Evolutionary conservation across 2,113 vertebrate genomes (phyloP), one percentile per base, ranked within the genome.

Genomic region (Furnarius figulus): DNA sequence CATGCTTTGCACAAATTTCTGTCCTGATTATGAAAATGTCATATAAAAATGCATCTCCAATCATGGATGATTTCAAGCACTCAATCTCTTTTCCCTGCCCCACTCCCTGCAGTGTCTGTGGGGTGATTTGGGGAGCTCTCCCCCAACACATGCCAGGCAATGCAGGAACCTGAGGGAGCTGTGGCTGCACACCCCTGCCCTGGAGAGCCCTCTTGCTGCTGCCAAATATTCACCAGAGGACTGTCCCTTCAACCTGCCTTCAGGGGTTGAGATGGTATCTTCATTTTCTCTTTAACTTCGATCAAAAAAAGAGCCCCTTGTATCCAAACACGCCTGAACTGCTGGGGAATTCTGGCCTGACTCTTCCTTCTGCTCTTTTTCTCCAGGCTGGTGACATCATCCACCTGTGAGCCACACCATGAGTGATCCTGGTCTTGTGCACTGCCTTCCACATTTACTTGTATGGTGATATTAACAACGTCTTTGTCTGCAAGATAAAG

Each of bases 111-210:
- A 35, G 73, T 37, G 31, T 7, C 50, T 31, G 4, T 17, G 79
- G 35, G 23, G 24, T 31, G 40, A 33, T 70, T 71, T 68, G 10
- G 52, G 62, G 63, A 72, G 14, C 9, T 79, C 30, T 80, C 4
- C 22, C 14, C 14, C 40, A 14, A 0, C 8, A 33, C 30, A 39
- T 22, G 35, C 12, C 56, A 79, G 47, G 18, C n/a, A 75, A 22
- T 1, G 4, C 0, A 4, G 53, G 50, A 70, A 28, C 14, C 12
- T 0, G 0, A 49, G 44, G 24, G 61, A 85, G 27, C 55, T 55
- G 28, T 62, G n/a, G 8, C 46, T 66, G 10, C 1, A 3, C 12
- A 33, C 8, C 28, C 24, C 40, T 77, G 18, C 65, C 68, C 58
- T 4, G 4, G 30, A 66, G 9, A 81, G 4, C 19, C 24, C 27